Base-by-base conservation (phyloP, 1,140 invertebrate genomes). In the Grapholita molesta region DNA sequence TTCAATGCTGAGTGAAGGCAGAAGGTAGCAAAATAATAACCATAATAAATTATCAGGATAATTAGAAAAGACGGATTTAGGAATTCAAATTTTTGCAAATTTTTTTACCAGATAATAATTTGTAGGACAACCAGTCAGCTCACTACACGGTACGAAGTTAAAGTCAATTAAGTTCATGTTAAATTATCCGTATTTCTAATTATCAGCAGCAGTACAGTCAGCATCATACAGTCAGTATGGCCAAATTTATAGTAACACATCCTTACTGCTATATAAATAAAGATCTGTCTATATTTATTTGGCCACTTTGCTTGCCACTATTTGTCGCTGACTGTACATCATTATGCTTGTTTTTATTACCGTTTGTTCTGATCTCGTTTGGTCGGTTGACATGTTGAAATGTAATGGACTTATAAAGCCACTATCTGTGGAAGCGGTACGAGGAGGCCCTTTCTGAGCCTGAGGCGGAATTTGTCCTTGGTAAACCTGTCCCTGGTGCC, bases 391-490 rank as follows among this genome's bases (percentile, higher is more conserved):
- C 30, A 24, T 35, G 21, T 57, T 66, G 24, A 68, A 72, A 18
- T 68, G 35, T 9, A 57, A 12, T 30, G 71, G 71, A n/a, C 71
- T 72, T 53, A 52, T 67, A 53, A 72, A 64, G 15, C 71, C 71
- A 28, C 71, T 72, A 32, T 72, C 71, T 12, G 61, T 66, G 7
- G 71, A 72, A 28, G 12, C 25, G 12, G 55, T 30, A 8, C 55
- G 23, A 12, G 55, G 55, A 32, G 24, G 3, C n/a, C 12, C 21
- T 15, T 61, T 61, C 11, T 61, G 55, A 32, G 7, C 15, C n/a
- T 61, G 55, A 15, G 24, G 8, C 12, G 24, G 55, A 28, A 28
- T 7, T n/a, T 61, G 53, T 28, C 55, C 25, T 61, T 61, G 53
- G 25, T 9, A 28, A 28, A 28, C 2, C n/a, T 30, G 23, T 12